Evolutionary conservation across 2,797 vertebrate species (phyloP), one percentile per base, ranked within the genome.

Genomic region (Hemibagrus guttatus): DNA sequence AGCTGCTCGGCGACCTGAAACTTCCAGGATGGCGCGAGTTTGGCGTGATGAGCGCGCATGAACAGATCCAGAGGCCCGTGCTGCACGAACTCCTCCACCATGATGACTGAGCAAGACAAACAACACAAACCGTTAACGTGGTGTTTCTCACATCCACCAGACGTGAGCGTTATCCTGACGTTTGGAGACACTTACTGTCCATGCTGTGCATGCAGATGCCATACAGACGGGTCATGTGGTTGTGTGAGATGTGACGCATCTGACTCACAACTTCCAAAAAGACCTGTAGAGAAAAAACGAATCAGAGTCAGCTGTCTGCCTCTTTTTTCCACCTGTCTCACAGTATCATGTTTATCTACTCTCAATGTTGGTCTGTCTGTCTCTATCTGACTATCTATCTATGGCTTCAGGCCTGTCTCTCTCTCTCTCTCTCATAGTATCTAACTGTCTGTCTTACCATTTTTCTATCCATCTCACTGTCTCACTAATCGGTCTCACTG

Each of bases 1-100:
- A 97, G 94, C 76, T 97, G 97, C 88, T 97, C 96, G 86, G 96
- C 97, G 17, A 97, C 96, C 86, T 97, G 96, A 90, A 97, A 97
- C 88, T 97, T 97, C 97, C 97, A 97, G 0, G 95, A 94, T 0
- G 96, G 95, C 11, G 95, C 96, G 86, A 97, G 95, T 28, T 91
- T 61, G 23, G 96, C 93, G 0, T 96, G 96, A 52, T 95, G 95
- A 49, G 95, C 93, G 23, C 94, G 96, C 96, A 97, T 97, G 74
- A 97, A 97, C 63, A 97, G 92, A 87, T 97, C 97, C 91, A 97
- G 91, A 14, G 97, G 96, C 1, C 97, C 97, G 26, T 93, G 95
- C 35, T 96, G 94, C 26, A 97, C 96, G 86, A 94, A 96, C 90
- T 97, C 96, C 87, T 97, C 96, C 23, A 97, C 96, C 96, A 97